phyloP scores from a whole-genome alignment of 2,797 vertebrate species.

The Rhinoraja longicauda region DNA sequence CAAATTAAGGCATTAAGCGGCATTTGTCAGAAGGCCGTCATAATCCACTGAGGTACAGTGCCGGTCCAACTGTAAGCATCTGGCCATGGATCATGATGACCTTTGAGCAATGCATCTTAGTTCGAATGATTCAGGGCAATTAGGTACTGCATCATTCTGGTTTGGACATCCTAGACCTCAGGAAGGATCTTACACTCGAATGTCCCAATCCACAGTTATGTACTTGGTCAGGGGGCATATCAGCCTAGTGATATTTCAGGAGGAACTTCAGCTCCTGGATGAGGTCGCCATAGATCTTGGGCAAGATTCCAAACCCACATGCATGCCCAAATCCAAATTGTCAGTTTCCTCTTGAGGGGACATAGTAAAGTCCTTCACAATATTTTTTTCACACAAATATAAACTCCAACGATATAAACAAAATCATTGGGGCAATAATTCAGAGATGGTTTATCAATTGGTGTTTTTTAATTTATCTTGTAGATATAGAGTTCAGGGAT shows the following conservation, averaged over 20 bases:
- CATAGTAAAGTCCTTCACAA: too few relatives aligned
- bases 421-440: neutral
- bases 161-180: neutral
- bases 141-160: neutral
- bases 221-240: too few relatives aligned
- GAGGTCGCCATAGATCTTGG: too few relatives aligned
- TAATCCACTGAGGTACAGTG: neutral
- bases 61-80: neutral
- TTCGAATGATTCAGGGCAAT: neutral
- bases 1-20: neutral
- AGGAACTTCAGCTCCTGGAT: too few relatives aligned
- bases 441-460: neutral
- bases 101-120: neutral
- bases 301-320: too few relatives aligned
- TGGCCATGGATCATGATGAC: neutral
- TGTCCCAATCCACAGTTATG: too few relatives aligned
- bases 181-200: neutral
- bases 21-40: neutral
- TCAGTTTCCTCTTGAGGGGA: too few relatives aligned
- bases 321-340: too few relatives aligned
- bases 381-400: neutral
- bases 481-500: neutral
- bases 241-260: too few relatives aligned
- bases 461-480: neutral
- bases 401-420: neutral